phyloP scores from a whole-genome alignment of 2,797 vertebrate genomes.

The Esox masquinongy region DNA sequence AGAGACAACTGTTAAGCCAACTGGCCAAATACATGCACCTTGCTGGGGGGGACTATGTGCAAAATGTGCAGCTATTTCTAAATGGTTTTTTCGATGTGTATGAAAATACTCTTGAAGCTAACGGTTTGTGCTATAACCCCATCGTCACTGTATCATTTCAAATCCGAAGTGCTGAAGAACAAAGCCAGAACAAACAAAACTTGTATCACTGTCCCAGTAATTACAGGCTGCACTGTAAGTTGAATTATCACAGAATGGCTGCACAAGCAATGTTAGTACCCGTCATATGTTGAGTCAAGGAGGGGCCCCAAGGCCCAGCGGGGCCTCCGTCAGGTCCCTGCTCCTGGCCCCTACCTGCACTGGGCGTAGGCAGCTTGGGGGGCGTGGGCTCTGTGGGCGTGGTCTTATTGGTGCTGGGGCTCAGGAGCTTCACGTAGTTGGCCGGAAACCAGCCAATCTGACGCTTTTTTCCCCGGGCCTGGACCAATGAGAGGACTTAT shows the following conservation, averaged over 20 bases:
- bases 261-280: background rate
- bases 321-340: background rate
- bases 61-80: no score
- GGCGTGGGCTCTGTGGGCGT: conserved; percentile 90
- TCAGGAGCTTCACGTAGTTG: conserved; percentile 96
- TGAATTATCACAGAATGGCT: background rate
- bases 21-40: no score
- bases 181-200: no score
- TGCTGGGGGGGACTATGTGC: no score
- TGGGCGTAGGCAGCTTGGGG: conserved; percentile 79
- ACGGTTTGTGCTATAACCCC: no score
- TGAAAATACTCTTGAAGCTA: no score
- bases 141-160: no score
- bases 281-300: conserved; percentile 1
- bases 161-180: no score
- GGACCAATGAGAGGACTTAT: conserved; percentile 41
- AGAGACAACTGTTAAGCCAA: no score
- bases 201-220: no score
- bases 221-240: no score
- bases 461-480: conserved; percentile 96
- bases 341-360: conserved; percentile 69
- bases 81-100: no score
- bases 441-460: conserved; percentile 99
- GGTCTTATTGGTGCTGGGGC: conserved; percentile 94
- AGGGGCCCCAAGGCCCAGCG: background rate